Evolutionary conservation across 2,888 invertebrate species (phyloP), one percentile per base, ranked within the genome.

Genomic region (Chaitophorus viminalis): DNA sequence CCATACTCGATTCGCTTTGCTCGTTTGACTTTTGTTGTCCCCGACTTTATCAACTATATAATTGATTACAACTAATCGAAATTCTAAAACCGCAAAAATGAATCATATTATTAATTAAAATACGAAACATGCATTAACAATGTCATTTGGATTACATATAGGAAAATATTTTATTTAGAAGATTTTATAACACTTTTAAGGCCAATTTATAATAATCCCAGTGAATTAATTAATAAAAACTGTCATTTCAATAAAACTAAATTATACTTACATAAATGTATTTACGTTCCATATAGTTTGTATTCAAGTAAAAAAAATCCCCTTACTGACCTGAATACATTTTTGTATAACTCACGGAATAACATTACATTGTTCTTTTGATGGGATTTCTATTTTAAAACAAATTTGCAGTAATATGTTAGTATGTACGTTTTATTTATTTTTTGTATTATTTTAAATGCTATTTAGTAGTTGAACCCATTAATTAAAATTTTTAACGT

Each of bases 51-150:
- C 75, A 39, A 25, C 75, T 29, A 82, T 29, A 82, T 84, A 84
- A 84, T 84, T 84, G 83, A 76, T 84, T 84, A 76, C 46, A 25
- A 81, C 46, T 65, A 46, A 75, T 83, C 39, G 39, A 82, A 74
- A 84, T 65, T 65, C 65, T 65, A 76, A 81, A 84, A 84, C 83
- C 83, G 25, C 83, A 65, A 65, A 75, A 75, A 84, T 31, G 14
- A 76, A 84, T 76, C 29, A 46, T 31, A 21, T 46, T 84, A 82
- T 65, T 83, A 82, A 72, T 74, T 52, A 74, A 82, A 60, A 36
- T 18, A 11, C n/a, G 5, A 18, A 82, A 74, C 33, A 33, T 2
- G 21, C 25, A n/a, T 1, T 72, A 31, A 31, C 70, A 52, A 72
- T 25, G 25, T 52, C 17, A 68, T 68, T 65, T 79, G 6, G 46